Base-by-base conservation (phyloP, 2,113 vertebrate genomes). In the Oxyura jamaicensis region DNA sequence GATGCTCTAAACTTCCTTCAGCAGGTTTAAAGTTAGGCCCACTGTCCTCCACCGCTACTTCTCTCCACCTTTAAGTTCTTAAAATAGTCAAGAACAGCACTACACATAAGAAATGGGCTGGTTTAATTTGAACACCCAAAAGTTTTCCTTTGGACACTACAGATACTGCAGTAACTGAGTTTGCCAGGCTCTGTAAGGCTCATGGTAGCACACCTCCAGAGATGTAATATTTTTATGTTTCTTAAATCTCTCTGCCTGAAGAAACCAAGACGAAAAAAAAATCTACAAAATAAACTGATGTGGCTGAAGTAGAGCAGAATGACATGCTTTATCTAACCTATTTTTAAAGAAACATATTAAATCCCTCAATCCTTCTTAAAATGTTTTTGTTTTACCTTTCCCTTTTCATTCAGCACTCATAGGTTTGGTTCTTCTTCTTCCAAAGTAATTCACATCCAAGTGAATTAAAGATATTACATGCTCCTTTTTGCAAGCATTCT, bases 241-340 rank as follows among this genome's bases (percentile, higher is more conserved):
- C 87, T 87, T 80, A 88, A 87, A 83, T 84, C 90, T 88, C 76
- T 94, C 71, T 86, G 83, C 88, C 85, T 91, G 71, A 83, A 94
- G 88, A 90, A 94, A 91, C 39, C 23, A 41, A 91, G 58, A 63
- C 65, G 82, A 88, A 90, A 56, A 55, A 85, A 88, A 91, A 87
- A 80, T 28, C 55, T 63, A 90, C 59, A 80, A 92, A 96, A 95
- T 92, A 92, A 95, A 88, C 65, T 6, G 3, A 55, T 83, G 68
- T 81, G 86, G 93, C 94, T 84, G 83, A 96, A 95, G 94, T 91
- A 94, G 92, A 96, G 59, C 88, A 96, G 86, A 92, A 94, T 81
- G 76, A 95, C 91, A 95, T 78, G 93, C 73, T 96, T 93, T 86
- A 88, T 71, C 86, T 63, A 71, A 44, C 25, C 33, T 94, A 95